A percentile compares a stretch with the other conserved stretches of the same genome.
phyloP scores from a whole-genome alignment of 1,140 invertebrate species.

The Trichonephila clavipes region DNA sequence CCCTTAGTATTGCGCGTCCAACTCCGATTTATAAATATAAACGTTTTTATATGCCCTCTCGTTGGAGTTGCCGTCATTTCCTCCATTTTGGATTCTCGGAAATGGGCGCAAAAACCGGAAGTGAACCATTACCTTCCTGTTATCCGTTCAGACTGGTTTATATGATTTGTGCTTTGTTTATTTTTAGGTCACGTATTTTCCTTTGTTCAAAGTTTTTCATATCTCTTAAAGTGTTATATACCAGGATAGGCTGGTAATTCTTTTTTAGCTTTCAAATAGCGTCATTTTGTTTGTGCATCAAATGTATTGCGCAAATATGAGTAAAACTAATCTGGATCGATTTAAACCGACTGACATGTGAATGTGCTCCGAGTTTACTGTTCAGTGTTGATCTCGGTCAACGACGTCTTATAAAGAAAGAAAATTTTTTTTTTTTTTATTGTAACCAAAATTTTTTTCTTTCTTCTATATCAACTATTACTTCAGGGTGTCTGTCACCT shows the following conservation, averaged over 20 bases:
- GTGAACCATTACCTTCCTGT: slow-evolving; percentile 71
- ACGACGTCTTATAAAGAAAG: neutral
- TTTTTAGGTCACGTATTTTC: slow-evolving; percentile 68
- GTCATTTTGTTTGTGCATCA: neutral
- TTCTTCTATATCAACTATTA: no score
- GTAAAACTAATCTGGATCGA: neutral
- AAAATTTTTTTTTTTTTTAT: neutral
- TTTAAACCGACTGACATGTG: neutral
- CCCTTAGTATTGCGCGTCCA: neutral
- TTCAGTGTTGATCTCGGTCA: neutral
- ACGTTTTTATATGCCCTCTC: slow-evolving; percentile 7
- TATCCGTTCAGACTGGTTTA: slow-evolving; percentile 35
- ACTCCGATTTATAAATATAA: slow-evolving; percentile 3
- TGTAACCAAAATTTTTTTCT: no score
- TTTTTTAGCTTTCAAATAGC: neutral
- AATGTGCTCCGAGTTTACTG: neutral
- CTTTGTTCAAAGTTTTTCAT: slow-evolving; percentile 51
- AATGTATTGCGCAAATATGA: neutral
- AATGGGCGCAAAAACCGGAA: slow-evolving; percentile 53
- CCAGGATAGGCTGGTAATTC: neutral
- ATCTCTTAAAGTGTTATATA: slow-evolving; percentile 24
- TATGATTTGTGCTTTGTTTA: slow-evolving; percentile 45
- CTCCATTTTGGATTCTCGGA: slow-evolving; percentile 64
- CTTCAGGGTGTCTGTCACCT: no score
- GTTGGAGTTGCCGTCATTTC: slow-evolving; percentile 42